Percentiles rank a stretch among this genome's conserved stretches.
Conservation (phyloP, 2,113 vertebrate genomes). For the Zapornia atra region DNA sequence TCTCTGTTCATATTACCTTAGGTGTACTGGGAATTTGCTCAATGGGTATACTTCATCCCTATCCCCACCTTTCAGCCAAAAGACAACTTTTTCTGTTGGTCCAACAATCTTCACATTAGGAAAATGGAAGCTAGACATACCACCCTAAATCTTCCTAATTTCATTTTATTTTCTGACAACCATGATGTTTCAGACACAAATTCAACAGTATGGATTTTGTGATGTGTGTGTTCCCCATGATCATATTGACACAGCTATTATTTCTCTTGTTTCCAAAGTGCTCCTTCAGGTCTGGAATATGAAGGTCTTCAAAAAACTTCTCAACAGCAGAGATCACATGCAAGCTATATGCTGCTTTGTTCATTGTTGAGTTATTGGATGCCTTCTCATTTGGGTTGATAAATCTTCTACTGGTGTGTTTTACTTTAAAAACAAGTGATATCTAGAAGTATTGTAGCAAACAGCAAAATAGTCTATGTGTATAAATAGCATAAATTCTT, state of each 20-base stretch:
- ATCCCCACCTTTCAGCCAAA: background rate
- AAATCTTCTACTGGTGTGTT: background rate
- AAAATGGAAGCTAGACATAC: background rate
- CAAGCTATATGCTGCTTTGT: rapidly evolving
- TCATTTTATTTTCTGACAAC: background rate
- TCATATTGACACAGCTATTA: background rate
- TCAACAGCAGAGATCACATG: background rate
- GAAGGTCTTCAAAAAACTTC: background rate
- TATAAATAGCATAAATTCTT: background rate
- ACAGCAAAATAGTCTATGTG: background rate
- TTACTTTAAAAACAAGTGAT: background rate
- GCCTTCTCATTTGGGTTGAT: background rate
- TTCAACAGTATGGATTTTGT: background rate
- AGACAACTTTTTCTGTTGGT: background rate
- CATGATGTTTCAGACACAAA: rapidly evolving
- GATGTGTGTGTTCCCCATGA: background rate
- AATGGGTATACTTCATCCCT: background rate
- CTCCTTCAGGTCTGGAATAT: background rate
- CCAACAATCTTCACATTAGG: background rate
- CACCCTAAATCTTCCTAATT: background rate
- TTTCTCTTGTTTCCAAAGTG: background rate
- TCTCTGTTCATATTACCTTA: background rate
- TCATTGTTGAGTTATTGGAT: background rate
- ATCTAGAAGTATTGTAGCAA: background rate
- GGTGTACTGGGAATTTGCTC: background rate